phyloP scores from a whole-genome alignment of 2,888 invertebrate genomes.

The Caenorhabditis panamensis region DNA sequence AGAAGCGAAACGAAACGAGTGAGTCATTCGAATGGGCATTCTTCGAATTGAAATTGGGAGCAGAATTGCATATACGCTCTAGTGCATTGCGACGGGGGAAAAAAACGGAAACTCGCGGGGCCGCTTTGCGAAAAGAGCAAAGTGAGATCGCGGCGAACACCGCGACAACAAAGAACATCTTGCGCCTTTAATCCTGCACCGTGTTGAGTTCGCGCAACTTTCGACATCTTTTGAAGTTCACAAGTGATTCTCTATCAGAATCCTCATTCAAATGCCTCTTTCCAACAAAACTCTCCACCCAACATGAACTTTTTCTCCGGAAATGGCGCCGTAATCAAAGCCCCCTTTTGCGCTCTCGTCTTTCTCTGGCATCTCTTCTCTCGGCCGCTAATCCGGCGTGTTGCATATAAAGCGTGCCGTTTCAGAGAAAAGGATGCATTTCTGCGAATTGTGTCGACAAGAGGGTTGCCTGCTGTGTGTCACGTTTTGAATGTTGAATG shows the following conservation, averaged over 20 bases:
- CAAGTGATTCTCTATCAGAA: neutral
- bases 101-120: neutral
- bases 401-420: conserved; percentile 38
- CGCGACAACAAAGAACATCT: neutral
- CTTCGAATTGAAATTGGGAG: neutral
- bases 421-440: conserved; percentile 35
- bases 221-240: neutral
- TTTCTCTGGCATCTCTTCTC: conserved; percentile 31
- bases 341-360: neutral
- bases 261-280: neutral
- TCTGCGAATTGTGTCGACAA: conserved; percentile 28
- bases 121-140: neutral
- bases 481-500: conserved; percentile 24
- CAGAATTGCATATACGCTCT: neutral
- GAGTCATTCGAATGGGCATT: neutral
- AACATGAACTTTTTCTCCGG: conserved; percentile 2
- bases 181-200: neutral
- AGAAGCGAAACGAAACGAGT: conserved; percentile 2
- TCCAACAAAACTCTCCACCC: conserved; percentile 1
- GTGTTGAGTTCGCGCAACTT: neutral
- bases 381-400: conserved; percentile 27
- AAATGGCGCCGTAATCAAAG: conserved; percentile 25
- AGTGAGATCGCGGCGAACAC: neutral
- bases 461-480: conserved; percentile 1
- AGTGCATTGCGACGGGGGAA: neutral